Evolutionary conservation across 2,797 vertebrate species (phyloP).

Genomic region (Paguma larvata): DNA sequence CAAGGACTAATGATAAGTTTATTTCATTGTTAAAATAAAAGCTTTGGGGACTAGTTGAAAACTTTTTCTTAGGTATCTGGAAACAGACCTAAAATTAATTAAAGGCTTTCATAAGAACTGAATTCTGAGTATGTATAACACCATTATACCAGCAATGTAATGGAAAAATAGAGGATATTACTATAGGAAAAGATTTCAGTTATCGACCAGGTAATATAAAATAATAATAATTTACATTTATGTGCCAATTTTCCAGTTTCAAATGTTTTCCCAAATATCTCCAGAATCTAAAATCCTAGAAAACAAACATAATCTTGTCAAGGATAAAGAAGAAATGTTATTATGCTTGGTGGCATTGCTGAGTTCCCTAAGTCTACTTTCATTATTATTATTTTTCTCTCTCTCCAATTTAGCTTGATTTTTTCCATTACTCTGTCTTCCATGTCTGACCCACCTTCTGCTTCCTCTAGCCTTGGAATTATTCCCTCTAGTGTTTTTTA

Average conservation of each 20-base stretch:
- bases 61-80: background rate
- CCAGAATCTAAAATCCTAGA: background rate
- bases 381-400: background rate
- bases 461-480: background rate
- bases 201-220: background rate
- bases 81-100: background rate
- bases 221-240: background rate
- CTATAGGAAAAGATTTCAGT: background rate
- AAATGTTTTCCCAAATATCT: constrained; percentile 22
- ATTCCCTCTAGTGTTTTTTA: background rate
- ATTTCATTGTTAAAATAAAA: constrained; percentile 27
- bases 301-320: background rate
- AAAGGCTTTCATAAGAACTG: background rate
- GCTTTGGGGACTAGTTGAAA: background rate
- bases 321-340: background rate
- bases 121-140: background rate
- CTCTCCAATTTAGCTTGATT: background rate
- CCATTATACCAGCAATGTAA: background rate
- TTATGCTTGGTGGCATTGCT: background rate
- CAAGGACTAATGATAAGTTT: background rate
- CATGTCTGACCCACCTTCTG: background rate
- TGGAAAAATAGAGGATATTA: background rate
- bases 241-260: background rate
- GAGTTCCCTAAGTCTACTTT: background rate
- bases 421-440: background rate